phyloP scores from a whole-genome alignment of 2,888 invertebrate genomes.

The Drosophila neutralis region DNA sequence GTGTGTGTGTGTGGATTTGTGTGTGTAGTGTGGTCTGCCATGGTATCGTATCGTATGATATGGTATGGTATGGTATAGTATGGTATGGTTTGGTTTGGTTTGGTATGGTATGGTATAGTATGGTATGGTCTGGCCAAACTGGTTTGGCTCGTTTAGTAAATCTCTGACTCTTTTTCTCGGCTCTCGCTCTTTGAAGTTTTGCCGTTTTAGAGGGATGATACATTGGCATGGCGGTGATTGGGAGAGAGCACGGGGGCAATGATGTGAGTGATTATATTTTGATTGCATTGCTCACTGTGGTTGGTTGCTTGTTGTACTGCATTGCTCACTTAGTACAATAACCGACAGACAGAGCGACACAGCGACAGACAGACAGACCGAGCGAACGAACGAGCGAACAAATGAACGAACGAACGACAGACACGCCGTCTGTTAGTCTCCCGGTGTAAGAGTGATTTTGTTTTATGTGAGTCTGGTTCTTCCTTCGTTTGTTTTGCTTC shows the following conservation, averaged over 20 bases:
- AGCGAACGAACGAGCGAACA: not conserved
- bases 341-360: constrained; percentile 37
- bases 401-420: constrained; percentile 3
- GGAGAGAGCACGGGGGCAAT: constrained; percentile 81
- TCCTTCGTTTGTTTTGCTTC: constrained; percentile 79
- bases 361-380: not conserved
- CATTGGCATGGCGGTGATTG: constrained; percentile 74
- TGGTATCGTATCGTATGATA: constrained; percentile 3
- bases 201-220: constrained; percentile 80
- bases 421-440: constrained; percentile 79
- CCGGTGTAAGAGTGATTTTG: constrained; percentile 80
- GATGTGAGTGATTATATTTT: constrained; percentile 82
- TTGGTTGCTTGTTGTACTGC: constrained; percentile 81
- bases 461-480: constrained; percentile 54
- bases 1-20: not conserved
- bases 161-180: constrained; percentile 76
- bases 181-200: constrained; percentile 76
- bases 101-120: constrained; percentile 21
- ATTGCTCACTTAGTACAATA: constrained; percentile 70
- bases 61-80: not conserved
- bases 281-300: constrained; percentile 80
- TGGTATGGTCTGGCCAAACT: constrained; percentile 62
- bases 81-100: constrained; percentile 21
- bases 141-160: constrained; percentile 78
- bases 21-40: not conserved